Evolutionary conservation across 2,888 invertebrate genomes (phyloP).

Genomic region (Trachelus stipa): DNA sequence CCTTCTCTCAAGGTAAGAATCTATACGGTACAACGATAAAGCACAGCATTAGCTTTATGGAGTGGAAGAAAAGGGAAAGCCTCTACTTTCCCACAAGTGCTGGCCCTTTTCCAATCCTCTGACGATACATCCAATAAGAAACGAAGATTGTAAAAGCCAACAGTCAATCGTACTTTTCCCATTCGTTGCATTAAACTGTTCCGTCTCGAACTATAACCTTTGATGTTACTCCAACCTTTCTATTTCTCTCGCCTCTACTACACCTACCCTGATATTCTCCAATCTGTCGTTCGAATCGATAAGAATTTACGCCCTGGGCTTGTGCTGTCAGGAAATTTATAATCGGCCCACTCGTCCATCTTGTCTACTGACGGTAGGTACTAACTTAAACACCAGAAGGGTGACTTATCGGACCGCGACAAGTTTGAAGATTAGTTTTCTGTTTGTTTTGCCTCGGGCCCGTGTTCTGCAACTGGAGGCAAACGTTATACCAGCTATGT

Average conservation of each 20-base stretch:
- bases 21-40: slow-evolving; percentile 19
- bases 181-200: neutral
- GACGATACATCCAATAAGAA: neutral
- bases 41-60: slow-evolving; percentile 44
- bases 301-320: neutral
- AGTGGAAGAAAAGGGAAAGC: slow-evolving; percentile 28
- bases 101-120: neutral
- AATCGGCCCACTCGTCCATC: neutral
- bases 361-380: neutral
- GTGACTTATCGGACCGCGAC: slow-evolving; percentile 27
- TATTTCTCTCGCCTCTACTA: neutral
- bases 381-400: slow-evolving; percentile 27
- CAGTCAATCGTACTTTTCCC: neutral
- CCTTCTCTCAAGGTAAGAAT: neutral
- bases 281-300: neutral
- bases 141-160: neutral
- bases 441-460: slow-evolving; percentile 17
- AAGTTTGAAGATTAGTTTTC: slow-evolving; percentile 35
- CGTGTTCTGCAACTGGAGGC: slow-evolving; percentile 4
- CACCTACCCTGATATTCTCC: too few relatives aligned
- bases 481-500: neutral
- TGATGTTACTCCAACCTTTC: neutral
- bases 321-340: neutral
- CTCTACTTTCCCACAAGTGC: neutral
- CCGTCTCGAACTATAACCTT: neutral